phyloP scores from a whole-genome alignment of 1,140 invertebrate genomes.

The Ostrea denselamellosa region DNA sequence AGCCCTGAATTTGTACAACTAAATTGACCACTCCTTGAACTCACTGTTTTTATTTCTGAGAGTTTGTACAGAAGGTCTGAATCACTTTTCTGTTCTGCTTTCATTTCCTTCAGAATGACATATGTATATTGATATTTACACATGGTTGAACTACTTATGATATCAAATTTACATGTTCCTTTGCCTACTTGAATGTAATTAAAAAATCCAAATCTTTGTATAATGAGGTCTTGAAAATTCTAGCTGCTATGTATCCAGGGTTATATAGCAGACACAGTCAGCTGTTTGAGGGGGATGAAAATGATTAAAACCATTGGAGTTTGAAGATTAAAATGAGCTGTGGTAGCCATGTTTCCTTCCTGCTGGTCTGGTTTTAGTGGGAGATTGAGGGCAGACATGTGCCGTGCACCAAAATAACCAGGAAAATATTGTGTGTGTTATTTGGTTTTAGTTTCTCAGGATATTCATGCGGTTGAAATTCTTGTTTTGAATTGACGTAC shows the following conservation, averaged over 20 bases:
- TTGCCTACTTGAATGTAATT: neutral
- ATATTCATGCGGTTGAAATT: neutral
- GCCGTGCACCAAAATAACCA: neutral
- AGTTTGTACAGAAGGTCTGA: neutral
- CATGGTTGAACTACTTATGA: neutral
- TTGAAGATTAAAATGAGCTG: neutral
- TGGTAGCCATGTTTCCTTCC: neutral
- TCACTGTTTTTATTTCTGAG: neutral
- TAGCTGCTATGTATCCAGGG: neutral
- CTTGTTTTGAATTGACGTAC: neutral
- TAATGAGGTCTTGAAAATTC: neutral
- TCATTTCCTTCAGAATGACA: conserved; percentile 4
- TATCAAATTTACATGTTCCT: neutral
- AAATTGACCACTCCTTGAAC: neutral
- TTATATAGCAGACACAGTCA: neutral
- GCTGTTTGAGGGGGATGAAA: conserved; percentile 6
- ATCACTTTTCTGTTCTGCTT: neutral
- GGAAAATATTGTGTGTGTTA: neutral
- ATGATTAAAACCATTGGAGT: neutral
- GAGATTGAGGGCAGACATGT: conserved; percentile 4
- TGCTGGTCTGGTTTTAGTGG: neutral
- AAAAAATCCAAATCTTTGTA: neutral
- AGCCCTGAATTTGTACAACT: neutral
- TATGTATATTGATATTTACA: neutral
- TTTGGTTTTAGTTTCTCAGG: neutral